Conservation (phyloP, 1,140 invertebrate species). For the Tachypleus tridentatus region DNA sequence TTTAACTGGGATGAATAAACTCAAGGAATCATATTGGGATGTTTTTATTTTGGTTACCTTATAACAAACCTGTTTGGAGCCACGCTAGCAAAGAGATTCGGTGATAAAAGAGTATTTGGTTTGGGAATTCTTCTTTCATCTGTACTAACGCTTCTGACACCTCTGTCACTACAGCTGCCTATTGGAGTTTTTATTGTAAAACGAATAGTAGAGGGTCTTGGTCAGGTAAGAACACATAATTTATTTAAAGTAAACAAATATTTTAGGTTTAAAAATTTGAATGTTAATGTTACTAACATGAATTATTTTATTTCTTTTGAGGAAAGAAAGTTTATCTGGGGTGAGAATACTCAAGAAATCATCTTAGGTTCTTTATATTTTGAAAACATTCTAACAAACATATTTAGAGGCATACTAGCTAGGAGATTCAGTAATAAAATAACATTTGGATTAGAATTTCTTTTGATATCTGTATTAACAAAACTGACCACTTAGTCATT, state of each 20-base stretch:
- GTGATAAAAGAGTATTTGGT: conserved; percentile 74
- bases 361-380: too few relatives aligned
- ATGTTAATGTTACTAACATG: too few relatives aligned
- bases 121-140: conserved; percentile 65
- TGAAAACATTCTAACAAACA: too few relatives aligned
- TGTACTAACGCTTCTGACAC: conserved; percentile 58
- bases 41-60: conserved; percentile 78
- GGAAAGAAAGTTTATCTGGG: too few relatives aligned
- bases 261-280: too few relatives aligned
- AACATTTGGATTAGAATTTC: too few relatives aligned
- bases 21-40: conserved; percentile 50
- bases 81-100: conserved; percentile 58
- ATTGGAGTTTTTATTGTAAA: conserved; percentile 50
- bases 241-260: conserved; percentile 1
- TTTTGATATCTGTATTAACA: too few relatives aligned
- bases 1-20: conserved; percentile 22
- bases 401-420: too few relatives aligned
- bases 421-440: too few relatives aligned
- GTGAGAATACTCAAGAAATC: too few relatives aligned
- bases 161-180: conserved; percentile 41
- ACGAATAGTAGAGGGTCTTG: conserved; percentile 72
- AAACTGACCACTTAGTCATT: too few relatives aligned
- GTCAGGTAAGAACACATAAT: conserved; percentile 54
- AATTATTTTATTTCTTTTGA: too few relatives aligned
- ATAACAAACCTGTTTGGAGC: conserved; percentile 69